Conservation (phyloP, 2,113 vertebrate species). For the Platycercus adscitus region DNA sequence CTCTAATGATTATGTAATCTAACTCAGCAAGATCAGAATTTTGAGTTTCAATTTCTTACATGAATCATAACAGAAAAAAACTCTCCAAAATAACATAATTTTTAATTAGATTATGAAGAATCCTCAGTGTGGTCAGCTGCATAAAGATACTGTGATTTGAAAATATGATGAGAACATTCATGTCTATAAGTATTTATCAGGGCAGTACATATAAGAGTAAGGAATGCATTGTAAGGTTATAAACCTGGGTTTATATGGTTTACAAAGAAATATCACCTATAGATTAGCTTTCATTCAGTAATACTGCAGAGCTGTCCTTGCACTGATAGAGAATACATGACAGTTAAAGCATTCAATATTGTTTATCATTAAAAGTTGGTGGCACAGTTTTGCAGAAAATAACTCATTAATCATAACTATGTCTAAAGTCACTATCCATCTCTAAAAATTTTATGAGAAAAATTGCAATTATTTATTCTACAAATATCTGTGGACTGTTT, state of each 20-base stretch:
- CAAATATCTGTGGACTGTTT: not conserved
- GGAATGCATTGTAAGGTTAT: not conserved
- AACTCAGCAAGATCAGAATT: not conserved
- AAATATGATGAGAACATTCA: not conserved
- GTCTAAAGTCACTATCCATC: not conserved
- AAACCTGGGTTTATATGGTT: not conserved
- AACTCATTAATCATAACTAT: not conserved
- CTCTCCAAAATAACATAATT: not conserved
- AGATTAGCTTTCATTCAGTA: not conserved
- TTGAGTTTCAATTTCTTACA: not conserved
- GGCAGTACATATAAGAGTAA: not conserved
- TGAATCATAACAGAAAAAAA: not conserved
- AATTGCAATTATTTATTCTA: not conserved
- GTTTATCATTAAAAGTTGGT: not conserved
- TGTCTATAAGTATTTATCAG: not conserved
- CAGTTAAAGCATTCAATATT: not conserved
- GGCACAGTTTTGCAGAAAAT: not conserved
- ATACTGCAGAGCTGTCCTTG: not conserved
- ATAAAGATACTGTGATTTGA: not conserved
- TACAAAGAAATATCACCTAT: not conserved
- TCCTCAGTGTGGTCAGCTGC: not conserved
- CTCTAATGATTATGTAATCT: not conserved
- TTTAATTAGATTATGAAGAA: not conserved
- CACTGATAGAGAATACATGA: not conserved
- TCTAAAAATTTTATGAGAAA: not conserved